phyloP scores from a whole-genome alignment of 1,140 invertebrate genomes.

The Asobara japonica region DNA sequence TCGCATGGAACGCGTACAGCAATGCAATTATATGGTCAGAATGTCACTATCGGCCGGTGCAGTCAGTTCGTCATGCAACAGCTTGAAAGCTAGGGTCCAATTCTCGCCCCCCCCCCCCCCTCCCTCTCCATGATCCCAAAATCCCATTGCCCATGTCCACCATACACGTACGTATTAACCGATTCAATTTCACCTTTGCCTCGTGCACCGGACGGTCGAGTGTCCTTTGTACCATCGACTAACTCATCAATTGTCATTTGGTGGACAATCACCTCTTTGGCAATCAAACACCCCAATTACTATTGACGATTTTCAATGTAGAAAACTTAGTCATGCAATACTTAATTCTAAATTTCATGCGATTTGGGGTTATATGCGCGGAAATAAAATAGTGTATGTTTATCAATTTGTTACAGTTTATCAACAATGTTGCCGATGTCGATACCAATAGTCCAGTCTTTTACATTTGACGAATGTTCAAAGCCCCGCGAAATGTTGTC shows the following conservation, averaged over 20 bases:
- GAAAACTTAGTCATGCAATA: too few relatives aligned
- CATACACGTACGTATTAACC: constrained; percentile 2
- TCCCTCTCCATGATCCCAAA: not conserved
- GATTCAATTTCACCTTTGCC: constrained; percentile 1
- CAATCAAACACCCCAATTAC: too few relatives aligned
- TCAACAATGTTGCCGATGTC: too few relatives aligned
- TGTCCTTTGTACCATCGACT: not conserved
- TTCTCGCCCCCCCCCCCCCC: not conserved
- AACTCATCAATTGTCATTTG: not conserved
- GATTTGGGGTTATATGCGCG: too few relatives aligned
- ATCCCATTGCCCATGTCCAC: constrained; percentile 6
- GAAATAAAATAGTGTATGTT: too few relatives aligned
- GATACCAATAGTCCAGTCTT: too few relatives aligned
- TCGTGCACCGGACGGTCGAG: not conserved
- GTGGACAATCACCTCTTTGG: not conserved
- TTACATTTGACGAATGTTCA: too few relatives aligned
- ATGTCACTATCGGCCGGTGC: constrained; percentile 49
- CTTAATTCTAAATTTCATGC: too few relatives aligned
- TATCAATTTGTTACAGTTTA: too few relatives aligned
- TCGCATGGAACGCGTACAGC: constrained; percentile 12
- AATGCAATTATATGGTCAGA: constrained; percentile 46
- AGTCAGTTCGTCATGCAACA: constrained; percentile 52
- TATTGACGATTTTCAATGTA: too few relatives aligned
- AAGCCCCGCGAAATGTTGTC: too few relatives aligned
- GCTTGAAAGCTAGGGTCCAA: constrained; percentile 40